Evolutionary conservation across 2,888 invertebrate genomes (phyloP), one percentile per base, ranked within the genome.

Genomic region (Eupithecia subfuscata): DNA sequence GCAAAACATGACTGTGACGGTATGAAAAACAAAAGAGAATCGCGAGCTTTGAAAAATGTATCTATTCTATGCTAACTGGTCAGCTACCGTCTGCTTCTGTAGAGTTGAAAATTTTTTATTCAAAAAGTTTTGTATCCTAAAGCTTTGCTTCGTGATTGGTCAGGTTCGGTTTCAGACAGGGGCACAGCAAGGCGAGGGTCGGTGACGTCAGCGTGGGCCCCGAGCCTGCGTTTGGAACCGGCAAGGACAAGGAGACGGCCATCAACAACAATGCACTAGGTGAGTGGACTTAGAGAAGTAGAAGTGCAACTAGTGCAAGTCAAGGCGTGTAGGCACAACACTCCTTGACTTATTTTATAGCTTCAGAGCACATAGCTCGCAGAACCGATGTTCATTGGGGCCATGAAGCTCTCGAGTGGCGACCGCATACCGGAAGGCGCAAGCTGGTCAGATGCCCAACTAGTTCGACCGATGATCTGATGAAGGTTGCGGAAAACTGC

Each of bases 161-260:
- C 78, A 95, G 95, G 87, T 97, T 97, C 91, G 97, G 97, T 83
- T 97, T 97, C 94, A 96, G 97, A 85, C 96, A 97, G 87, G 95
- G 95, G 83, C 95, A 96, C 79, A 95, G 95, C 82, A 96, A 97
- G 87, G 96, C 97, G 85, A 96, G 96, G 90, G 96, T 97, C 72
- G 95, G 95, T 63, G 97, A 97, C 90, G 92, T 96, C 81, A 95
- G 94, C 84, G 83, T 95, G 82, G 88, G 91, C 1, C 92, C 94
- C 75, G 92, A 95, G 83, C 90, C 89, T 75, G 90, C 94, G 81
- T 93, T 95, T 88, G 90, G 86, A 71, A 86, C 86, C 65, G 83
- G 90, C 78, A 94, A 95, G 84, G 95, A 95, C 80, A 95, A 95
- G 84, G 95, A 94, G 80, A 91, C 94, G 73, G 89, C 94, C 84